Percentiles rank a stretch among this genome's conserved stretches.
Evolutionary conservation across 2,797 vertebrate genomes (phyloP).

Genomic region (Tamandua tetradactyla): DNA sequence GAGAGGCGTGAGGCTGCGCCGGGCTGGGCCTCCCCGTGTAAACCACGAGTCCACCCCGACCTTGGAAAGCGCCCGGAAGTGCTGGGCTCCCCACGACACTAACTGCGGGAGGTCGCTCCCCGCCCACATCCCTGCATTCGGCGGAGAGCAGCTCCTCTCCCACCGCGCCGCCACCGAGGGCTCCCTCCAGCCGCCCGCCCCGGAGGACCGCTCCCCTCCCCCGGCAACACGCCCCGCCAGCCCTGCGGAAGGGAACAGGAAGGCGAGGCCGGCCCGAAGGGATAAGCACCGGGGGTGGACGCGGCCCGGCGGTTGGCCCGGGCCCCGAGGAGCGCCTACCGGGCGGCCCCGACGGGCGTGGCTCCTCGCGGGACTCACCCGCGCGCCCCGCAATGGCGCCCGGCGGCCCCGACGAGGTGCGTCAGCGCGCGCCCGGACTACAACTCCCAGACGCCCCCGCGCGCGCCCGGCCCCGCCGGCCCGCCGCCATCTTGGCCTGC

Average conservation of each 20-base stretch:
- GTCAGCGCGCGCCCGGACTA: conserved; percentile 63
- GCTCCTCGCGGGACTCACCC: not conserved
- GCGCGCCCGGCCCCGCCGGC: not conserved
- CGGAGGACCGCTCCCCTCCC: too few relatives aligned
- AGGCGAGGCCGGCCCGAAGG: not conserved
- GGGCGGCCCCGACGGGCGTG: not conserved
- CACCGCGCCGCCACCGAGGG: not conserved
- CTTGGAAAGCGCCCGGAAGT: not conserved
- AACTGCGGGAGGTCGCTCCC: not conserved
- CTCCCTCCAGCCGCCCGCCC: too few relatives aligned
- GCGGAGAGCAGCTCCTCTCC: too few relatives aligned
- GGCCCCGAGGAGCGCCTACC: not conserved
- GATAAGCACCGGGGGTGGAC: not conserved
- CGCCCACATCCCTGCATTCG: not conserved
- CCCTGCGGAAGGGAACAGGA: not conserved
- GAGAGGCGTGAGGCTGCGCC: not conserved
- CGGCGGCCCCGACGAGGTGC: conserved; percentile 20
- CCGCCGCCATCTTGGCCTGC: not conserved
- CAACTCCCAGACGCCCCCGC: conserved; percentile 70
- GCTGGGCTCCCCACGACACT: too few relatives aligned
- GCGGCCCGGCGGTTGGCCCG: rapidly evolving
- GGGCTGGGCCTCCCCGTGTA: rapidly evolving
- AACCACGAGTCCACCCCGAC: not conserved
- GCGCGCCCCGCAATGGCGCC: conserved; percentile 66
- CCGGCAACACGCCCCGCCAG: not conserved